These are phyloP conservation scores for Pitangus sulphuratus DNA, from an alignment of 2,797 vertebrate genomes.

Conservation along the genomic window DNA sequence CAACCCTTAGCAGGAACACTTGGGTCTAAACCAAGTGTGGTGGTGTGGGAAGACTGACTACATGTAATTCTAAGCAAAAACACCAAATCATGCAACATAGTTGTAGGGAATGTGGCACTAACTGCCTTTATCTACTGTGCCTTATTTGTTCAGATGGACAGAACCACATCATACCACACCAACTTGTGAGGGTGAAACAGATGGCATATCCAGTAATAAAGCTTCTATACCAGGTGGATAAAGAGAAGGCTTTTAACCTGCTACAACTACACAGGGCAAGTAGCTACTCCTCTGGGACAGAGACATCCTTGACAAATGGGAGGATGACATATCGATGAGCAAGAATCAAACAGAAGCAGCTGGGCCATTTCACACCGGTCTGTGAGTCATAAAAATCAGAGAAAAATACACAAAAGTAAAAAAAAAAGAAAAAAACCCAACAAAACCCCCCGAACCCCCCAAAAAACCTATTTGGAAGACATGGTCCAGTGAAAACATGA, in stretches of 20 bases:
- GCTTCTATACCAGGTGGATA: neutral
- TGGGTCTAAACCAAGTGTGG: neutral
- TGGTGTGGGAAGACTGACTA: neutral
- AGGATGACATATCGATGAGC: neutral
- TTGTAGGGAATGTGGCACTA: neutral
- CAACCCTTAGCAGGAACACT: neutral
- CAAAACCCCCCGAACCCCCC: neutral
- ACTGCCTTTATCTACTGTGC: neutral
- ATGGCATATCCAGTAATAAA: neutral
- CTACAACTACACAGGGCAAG: neutral
- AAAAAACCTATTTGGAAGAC: neutral
- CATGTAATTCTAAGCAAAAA: neutral
- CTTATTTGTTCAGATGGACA: neutral
- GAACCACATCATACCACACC: neutral
- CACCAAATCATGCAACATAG: fast-evolving
- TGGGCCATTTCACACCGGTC: neutral
- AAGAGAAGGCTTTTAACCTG: neutral
- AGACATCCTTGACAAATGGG: neutral
- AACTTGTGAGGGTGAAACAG: neutral
- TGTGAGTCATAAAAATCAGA: neutral
- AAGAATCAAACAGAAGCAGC: neutral
- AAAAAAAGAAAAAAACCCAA: neutral
- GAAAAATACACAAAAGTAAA: neutral
- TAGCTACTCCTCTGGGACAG: neutral
- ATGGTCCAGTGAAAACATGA: neutral